Percentiles rank a stretch among this genome's conserved stretches.
These are phyloP conservation scores for Drosophila algonquin DNA, from an alignment of 2,888 invertebrate species.

Conservation along the genomic window DNA sequence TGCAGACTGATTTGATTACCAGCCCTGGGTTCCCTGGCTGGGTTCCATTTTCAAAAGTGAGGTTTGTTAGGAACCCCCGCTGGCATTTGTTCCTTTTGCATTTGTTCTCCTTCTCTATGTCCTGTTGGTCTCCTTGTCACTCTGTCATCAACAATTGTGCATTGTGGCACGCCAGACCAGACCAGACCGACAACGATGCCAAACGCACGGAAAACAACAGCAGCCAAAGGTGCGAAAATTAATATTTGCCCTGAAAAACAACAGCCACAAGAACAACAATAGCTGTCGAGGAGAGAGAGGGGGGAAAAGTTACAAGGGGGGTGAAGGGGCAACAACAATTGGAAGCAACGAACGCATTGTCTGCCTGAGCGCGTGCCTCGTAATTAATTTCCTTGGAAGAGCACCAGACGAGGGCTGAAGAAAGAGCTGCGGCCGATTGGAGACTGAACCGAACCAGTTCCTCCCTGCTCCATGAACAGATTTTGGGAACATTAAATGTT, in stretches of 20 bases:
- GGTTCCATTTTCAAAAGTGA: background rate
- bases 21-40: conserved; percentile 9
- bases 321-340: conserved; percentile 6
- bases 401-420: background rate
- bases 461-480: too few relatives aligned
- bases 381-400: conserved; percentile 66
- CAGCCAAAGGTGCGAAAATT: conserved; percentile 72
- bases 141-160: conserved; percentile 38
- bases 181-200: conserved; percentile 18
- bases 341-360: conserved; percentile 45
- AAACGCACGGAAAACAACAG: conserved; percentile 24
- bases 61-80: background rate
- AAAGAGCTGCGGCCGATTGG: too few relatives aligned
- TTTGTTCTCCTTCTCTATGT: background rate
- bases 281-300: conserved; percentile 6
- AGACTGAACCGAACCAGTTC: too few relatives aligned
- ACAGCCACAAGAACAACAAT: conserved; percentile 11
- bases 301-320: background rate
- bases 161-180: conserved; percentile 18
- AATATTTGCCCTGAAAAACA: conserved; percentile 64
- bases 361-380: conserved; percentile 38
- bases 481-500: too few relatives aligned
- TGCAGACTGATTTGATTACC: conserved; percentile 63
- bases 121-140: background rate
- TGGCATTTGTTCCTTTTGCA: background rate